phyloP scores from a whole-genome alignment of 2,888 invertebrate genomes.

The Nematopogon swammerdamellus region DNA sequence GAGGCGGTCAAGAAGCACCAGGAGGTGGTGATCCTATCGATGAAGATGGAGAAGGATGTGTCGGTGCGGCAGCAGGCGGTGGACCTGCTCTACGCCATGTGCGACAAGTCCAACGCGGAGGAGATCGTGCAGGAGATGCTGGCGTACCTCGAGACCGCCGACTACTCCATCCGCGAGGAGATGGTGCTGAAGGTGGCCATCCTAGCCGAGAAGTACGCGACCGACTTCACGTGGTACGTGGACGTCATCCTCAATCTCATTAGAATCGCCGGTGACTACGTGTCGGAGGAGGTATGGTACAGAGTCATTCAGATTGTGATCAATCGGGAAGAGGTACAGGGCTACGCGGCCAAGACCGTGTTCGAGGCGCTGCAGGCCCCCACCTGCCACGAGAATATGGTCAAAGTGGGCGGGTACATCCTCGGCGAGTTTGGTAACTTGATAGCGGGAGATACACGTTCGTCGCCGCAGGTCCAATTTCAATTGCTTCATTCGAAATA shows the following conservation, averaged over 20 bases:
- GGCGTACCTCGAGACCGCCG: constrained; percentile 97
- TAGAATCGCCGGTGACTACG: constrained; percentile 99
- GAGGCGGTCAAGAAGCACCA: constrained; percentile 99
- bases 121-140: constrained; percentile 99
- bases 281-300: constrained; percentile 99
- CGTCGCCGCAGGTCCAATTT: constrained; percentile 96
- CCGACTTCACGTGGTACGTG: constrained; percentile 98
- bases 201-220: constrained; percentile 98
- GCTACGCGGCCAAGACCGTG: constrained; percentile 99
- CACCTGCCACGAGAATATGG: constrained; percentile 99
- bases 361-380: constrained; percentile 99
- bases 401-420: constrained; percentile 99
- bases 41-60: constrained; percentile 99
- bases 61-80: constrained; percentile 98
- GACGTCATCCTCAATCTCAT: constrained; percentile 99
- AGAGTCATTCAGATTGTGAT: constrained; percentile 99
- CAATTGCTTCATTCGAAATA: constrained; percentile 98
- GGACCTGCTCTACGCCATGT: constrained; percentile 98
- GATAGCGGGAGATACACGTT: constrained; percentile 97
- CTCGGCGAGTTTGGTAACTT: constrained; percentile 99
- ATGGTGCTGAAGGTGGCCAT: constrained; percentile 99
- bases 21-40: constrained; percentile 96
- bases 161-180: constrained; percentile 99
- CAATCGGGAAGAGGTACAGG: constrained; percentile 98
- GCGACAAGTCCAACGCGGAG: constrained; percentile 98